Evolutionary conservation across 2,797 vertebrate species (phyloP), one percentile per base, ranked within the genome.

Genomic region (Xenops minutus): DNA sequence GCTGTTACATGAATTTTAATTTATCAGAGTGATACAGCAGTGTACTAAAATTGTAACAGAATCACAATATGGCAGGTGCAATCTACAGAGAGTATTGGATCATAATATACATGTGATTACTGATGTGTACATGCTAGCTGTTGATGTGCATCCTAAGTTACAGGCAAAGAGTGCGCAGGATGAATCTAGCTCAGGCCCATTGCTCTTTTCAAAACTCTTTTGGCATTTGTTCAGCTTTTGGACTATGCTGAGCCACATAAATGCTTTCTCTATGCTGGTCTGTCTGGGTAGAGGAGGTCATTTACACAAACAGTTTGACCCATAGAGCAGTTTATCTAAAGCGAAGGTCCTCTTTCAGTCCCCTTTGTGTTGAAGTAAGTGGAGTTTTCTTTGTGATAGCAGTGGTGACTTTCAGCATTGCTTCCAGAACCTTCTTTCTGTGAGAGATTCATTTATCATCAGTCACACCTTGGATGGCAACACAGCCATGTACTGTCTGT

Each of bases 121-220:
- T 1, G 1, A 21, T 66, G 20, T 34, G 6, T 49, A 2, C 41
- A 12, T 55, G 20, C 44, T 51, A 43, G 22, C 52, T 11, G 9
- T 12, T 7, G 2, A 21, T 83, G 3, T 30, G 12, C 5, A 3
- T 43, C 49, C 23, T 34, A 0, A 27, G 8, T 37, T 82, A 34
- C 14, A 9, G 10, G 30, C 17, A 32, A 14, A 37, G 27, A 73
- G 6, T 0, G 0, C 0, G 0, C 36, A 19, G 10, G 27, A 44
- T 74, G 11, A 78, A 69, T 12, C 12, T 1, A 24, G 34, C 44
- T 68, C 15, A 48, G 63, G 22, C 5, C 21, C 11, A 4, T 24
- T 43, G 8, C 15, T 55, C 3, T 74, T 46, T 64, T 44, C 39
- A 48, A 16, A 39, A 19, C 39, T 44, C 3, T 10, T 74, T 43